These are phyloP conservation scores for Zaprionus vittiger DNA, from an alignment of 1,140 invertebrate genomes.

Conservation along the genomic window DNA sequence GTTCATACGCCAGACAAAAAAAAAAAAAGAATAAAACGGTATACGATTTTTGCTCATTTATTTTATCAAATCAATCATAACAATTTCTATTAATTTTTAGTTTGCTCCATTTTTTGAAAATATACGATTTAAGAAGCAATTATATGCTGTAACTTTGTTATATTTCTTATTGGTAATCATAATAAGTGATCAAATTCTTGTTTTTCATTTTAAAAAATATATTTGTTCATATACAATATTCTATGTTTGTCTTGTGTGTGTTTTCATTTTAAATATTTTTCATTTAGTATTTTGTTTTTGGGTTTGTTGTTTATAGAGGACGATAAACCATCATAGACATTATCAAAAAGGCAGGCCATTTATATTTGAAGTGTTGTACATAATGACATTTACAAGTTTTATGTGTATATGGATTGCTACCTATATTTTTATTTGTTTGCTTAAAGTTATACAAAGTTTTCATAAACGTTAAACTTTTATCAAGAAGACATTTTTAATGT, in stretches of 20 bases:
- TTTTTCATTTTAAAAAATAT: conserved; percentile 65
- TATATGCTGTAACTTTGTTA: too few relatives aligned
- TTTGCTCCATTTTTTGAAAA: neutral
- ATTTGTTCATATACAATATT: conserved; percentile 48
- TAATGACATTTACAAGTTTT: conserved; percentile 65
- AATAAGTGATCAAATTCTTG: conserved; percentile 59
- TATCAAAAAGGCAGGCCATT: conserved; percentile 73
- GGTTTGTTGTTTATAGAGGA: conserved; percentile 60
- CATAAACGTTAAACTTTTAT: conserved; percentile 64
- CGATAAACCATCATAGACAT: conserved; percentile 74
- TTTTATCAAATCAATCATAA: conserved; percentile 75
- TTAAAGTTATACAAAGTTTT: conserved; percentile 65
- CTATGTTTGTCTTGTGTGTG: conserved; percentile 15
- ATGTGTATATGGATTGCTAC: conserved; percentile 17
- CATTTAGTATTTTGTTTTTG: neutral
- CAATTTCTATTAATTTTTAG: conserved; percentile 50
- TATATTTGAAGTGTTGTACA: conserved; percentile 49
- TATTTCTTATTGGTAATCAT: conserved; percentile 45
- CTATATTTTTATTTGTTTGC: conserved; percentile 59
- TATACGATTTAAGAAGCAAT: neutral
- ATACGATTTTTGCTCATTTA: conserved; percentile 48
- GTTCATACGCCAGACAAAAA: too few relatives aligned
- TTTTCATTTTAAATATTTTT: conserved; percentile 30
- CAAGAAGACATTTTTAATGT: conserved; percentile 73
- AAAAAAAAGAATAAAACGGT: too few relatives aligned